Evolutionary conservation across 2,888 invertebrate genomes (phyloP).

Genomic region (Himalopsyche anomala): DNA sequence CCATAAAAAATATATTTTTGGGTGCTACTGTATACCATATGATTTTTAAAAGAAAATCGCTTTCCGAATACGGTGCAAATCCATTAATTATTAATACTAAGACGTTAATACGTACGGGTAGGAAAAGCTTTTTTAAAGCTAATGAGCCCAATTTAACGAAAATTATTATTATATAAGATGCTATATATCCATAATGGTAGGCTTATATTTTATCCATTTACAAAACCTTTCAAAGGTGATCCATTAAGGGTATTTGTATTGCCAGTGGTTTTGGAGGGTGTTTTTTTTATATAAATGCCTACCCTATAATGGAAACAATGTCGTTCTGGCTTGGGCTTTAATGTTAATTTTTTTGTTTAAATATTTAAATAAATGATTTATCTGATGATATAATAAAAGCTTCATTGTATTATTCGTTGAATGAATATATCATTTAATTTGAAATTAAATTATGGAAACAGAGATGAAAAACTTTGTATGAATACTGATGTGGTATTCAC

Average conservation of each 20-base stretch:
- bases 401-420: no score
- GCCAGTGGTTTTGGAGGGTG: constrained; percentile 2
- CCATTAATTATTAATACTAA: neutral
- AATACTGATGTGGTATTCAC: no score
- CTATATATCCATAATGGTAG: neutral
- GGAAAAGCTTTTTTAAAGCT: neutral
- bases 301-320: neutral
- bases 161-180: constrained; percentile 15
- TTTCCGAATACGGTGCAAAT: neutral
- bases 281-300: neutral
- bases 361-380: no score
- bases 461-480: no score
- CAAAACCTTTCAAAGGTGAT: constrained; percentile 26
- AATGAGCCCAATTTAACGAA: constrained; percentile 9
- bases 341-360: no score
- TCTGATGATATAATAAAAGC: no score
- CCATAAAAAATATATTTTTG: no score
- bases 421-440: no score
- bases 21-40: neutral
- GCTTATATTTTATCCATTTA: constrained; percentile 34
- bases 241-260: constrained; percentile 24
- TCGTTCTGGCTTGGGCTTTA: neutral
- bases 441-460: no score
- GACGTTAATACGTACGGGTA: neutral
- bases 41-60: neutral